Conservation (phyloP, 2,113 vertebrate species). For the Chionis minor region DNA sequence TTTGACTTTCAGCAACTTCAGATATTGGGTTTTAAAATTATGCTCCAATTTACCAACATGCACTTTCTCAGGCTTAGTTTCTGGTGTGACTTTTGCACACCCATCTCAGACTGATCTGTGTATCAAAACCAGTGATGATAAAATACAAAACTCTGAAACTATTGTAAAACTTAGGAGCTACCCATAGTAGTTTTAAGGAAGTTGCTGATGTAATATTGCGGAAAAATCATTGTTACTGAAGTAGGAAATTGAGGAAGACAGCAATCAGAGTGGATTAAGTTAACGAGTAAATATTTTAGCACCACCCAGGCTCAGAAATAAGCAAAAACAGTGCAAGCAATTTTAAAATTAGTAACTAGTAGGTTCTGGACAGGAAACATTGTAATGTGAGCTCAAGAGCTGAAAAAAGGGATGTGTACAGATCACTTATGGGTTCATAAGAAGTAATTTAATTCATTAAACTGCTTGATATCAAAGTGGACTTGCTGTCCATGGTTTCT, state of each 20-base stretch:
- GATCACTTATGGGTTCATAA: not conserved
- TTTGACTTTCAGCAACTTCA: not conserved
- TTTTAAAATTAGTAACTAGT: not conserved
- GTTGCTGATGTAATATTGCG: not conserved
- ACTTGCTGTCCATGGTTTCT: not conserved
- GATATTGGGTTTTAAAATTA: not conserved
- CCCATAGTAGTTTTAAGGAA: not conserved
- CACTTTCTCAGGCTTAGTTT: not conserved
- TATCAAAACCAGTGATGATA: not conserved
- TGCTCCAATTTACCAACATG: not conserved
- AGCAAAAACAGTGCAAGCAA: not conserved
- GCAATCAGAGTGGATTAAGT: not conserved
- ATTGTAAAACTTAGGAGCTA: not conserved
- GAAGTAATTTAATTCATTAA: not conserved
- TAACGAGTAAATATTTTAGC: not conserved
- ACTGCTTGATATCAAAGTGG: not conserved
- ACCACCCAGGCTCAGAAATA: not conserved
- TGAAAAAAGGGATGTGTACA: not conserved
- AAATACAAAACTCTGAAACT: not conserved
- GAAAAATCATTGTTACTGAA: not conserved
- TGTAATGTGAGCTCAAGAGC: not conserved
- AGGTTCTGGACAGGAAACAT: not conserved
- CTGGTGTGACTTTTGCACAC: not conserved
- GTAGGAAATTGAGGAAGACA: not conserved
- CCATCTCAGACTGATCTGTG: not conserved